Evolutionary conservation across 1,140 invertebrate species (phyloP).

Genomic region (Rhopalosiphum padi): DNA sequence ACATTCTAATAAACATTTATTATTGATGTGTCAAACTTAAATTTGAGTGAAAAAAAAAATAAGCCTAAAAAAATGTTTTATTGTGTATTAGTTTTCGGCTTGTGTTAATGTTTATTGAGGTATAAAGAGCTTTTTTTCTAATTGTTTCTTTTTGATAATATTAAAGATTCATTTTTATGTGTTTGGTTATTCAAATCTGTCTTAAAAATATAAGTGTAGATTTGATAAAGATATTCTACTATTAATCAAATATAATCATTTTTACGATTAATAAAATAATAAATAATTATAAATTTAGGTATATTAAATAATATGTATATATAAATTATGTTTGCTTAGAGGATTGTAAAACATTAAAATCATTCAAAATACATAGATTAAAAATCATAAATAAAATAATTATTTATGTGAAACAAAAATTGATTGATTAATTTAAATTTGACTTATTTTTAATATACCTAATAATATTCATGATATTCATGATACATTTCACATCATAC

Average conservation of each 20-base stretch:
- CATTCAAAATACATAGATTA: neutral
- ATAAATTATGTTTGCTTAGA: too few relatives aligned
- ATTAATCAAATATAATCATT: neutral
- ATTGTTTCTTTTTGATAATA: neutral
- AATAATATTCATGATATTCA: neutral
- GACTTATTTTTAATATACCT: neutral
- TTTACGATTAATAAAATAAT: neutral
- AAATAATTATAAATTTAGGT: neutral
- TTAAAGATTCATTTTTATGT: too few relatives aligned
- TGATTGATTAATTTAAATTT: neutral
- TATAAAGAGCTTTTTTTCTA: neutral
- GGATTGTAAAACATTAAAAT: neutral
- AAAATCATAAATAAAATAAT: neutral
- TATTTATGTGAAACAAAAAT: neutral
- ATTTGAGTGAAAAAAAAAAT: neutral
- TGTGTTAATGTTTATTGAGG: neutral
- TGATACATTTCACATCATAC: too few relatives aligned
- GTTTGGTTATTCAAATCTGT: neutral
- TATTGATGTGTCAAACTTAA: neutral
- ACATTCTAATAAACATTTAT: neutral
- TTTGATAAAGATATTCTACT: neutral
- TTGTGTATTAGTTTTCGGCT: neutral
- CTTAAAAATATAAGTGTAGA: neutral
- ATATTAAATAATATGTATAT: too few relatives aligned
- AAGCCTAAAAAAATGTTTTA: neutral